A percentile compares a stretch with the other conserved stretches of the same genome.
phyloP scores from a whole-genome alignment of 2,113 vertebrate species.

The Cisticola juncidis region DNA sequence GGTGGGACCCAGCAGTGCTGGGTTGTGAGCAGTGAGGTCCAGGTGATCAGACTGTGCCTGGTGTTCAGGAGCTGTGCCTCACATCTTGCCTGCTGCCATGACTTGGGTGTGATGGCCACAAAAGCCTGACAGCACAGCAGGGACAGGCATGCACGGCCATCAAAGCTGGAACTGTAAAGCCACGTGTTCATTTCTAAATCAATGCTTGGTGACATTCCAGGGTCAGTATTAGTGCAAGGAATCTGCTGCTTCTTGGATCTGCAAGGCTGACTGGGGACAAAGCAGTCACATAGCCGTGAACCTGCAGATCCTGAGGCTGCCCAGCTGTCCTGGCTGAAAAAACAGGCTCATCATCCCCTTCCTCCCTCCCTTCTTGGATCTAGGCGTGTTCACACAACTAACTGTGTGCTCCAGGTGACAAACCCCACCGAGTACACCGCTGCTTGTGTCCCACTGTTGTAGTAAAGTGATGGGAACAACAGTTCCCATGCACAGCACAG shows the following conservation, averaged over 20 bases:
- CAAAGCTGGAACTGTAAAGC: background rate
- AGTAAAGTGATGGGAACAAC: background rate
- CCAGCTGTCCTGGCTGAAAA: background rate
- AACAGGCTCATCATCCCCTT: background rate
- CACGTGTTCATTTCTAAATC: background rate
- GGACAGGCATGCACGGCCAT: background rate
- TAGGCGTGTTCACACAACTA: background rate
- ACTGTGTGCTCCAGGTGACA: background rate
- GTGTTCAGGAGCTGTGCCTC: background rate
- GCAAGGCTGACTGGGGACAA: background rate
- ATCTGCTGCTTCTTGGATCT: background rate
- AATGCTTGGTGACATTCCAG: background rate
- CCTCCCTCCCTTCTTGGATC: background rate
- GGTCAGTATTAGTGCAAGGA: background rate
- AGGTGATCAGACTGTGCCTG: background rate
- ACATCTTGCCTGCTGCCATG: background rate
- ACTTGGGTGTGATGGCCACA: fast-evolving
- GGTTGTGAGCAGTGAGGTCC: background rate
- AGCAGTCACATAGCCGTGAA: background rate
- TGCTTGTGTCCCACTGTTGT: background rate
- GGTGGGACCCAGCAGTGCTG: fast-evolving
- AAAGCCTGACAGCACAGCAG: background rate
- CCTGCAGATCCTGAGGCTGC: background rate
- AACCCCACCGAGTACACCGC: background rate
- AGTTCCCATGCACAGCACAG: too few species aligned